A percentile compares a stretch with the other conserved stretches of the same genome.
phyloP scores from a whole-genome alignment of 2,888 invertebrate genomes.

The Pyralis farinalis region DNA sequence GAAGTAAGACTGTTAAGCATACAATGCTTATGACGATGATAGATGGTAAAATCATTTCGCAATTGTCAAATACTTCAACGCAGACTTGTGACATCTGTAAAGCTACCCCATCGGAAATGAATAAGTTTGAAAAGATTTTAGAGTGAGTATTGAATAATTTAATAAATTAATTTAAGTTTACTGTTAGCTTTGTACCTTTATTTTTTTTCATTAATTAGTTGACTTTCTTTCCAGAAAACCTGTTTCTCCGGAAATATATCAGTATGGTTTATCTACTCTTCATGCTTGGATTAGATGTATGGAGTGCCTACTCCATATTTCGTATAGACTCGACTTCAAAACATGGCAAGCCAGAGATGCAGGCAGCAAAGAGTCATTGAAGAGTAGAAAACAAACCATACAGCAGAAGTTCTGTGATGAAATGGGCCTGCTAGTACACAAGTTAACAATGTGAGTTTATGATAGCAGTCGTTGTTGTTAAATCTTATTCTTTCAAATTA shows the following conservation, averaged over 20 bases:
- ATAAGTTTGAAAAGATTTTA: not conserved
- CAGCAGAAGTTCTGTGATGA: not conserved
- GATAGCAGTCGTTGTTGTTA: too few species aligned
- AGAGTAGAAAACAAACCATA: not conserved
- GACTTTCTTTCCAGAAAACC: not conserved
- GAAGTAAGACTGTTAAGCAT: constrained; percentile 5
- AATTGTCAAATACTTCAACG: not conserved
- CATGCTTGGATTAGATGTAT: not conserved
- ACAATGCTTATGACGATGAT: constrained; percentile 1
- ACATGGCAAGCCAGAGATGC: not conserved
- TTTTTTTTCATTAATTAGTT: not conserved
- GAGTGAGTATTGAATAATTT: not conserved
- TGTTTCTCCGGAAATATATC: not conserved
- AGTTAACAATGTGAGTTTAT: not conserved
- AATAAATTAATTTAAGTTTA: not conserved
- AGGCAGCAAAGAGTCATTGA: not conserved
- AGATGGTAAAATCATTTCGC: not conserved
- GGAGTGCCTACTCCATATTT: not conserved
- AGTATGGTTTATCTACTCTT: not conserved
- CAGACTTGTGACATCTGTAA: constrained; percentile 1
- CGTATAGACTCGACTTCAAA: not conserved
- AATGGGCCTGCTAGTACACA: not conserved
- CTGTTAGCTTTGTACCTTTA: not conserved
- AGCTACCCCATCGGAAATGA: not conserved
- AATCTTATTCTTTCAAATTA: too few species aligned